phyloP scores from a whole-genome alignment of 1,140 invertebrate species.

The Drosophila sturtevanti region DNA sequence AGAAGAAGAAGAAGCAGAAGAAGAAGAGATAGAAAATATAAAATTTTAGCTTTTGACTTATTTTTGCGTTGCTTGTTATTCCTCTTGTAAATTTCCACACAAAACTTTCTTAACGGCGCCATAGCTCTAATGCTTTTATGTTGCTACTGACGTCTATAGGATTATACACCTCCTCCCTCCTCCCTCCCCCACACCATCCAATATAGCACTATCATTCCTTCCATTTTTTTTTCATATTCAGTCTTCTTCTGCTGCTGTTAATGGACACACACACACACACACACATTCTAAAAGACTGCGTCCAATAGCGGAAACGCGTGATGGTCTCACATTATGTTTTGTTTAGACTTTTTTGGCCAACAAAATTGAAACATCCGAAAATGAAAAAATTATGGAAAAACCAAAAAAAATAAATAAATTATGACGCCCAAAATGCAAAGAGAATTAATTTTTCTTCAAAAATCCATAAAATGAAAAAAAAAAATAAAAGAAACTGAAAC shows the following conservation, averaged over 20 bases:
- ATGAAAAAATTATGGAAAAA: conserved; percentile 29
- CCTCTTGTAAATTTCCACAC: conserved; percentile 8
- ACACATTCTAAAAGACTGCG: conserved; percentile 10
- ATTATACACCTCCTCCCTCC: background rate
- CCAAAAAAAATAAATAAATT: background rate
- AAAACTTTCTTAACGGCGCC: conserved; percentile 4
- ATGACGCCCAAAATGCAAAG: conserved; percentile 9
- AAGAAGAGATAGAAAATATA: background rate
- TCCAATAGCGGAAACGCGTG: conserved; percentile 62
- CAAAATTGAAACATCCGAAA: conserved; percentile 65
- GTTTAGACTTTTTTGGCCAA: conserved; percentile 37
- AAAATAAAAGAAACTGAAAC: conserved; percentile 2
- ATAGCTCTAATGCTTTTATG: conserved; percentile 25
- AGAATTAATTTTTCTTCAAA: conserved; percentile 25
- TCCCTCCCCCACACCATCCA: background rate
- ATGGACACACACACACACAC: conserved; percentile 63
- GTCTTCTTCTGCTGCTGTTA: conserved; percentile 43
- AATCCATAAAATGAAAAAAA: background rate
- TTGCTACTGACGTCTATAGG: conserved; percentile 22
- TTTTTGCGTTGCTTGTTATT: conserved; percentile 5
- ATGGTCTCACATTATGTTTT: conserved; percentile 53
- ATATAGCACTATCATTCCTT: too few relatives aligned
- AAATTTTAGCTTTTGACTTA: background rate
- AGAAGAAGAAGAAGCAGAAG: too few relatives aligned
- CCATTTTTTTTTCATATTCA: background rate